Evolutionary conservation across 2,888 invertebrate genomes (phyloP).

Genomic region (Watsonalla binaria): DNA sequence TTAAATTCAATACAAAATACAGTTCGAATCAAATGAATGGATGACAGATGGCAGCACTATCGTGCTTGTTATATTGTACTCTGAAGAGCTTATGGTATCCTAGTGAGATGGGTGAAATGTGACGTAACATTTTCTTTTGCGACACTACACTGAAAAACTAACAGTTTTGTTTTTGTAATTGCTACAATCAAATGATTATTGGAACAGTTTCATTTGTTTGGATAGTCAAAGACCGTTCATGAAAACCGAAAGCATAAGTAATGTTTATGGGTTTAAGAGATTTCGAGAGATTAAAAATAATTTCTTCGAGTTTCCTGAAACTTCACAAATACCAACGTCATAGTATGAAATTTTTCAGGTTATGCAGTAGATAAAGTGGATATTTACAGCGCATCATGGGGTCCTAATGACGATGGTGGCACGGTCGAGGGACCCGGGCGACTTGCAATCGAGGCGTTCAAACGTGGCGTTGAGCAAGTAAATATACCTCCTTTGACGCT

Average conservation of each 20-base stretch:
- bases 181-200: no score
- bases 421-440: constrained; percentile 93
- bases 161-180: no score
- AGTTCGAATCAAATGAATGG: not conserved
- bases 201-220: no score
- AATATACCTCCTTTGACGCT: constrained; percentile 1
- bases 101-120: constrained; percentile 49
- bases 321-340: constrained; percentile 8
- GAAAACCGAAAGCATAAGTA: no score
- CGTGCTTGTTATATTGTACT: not conserved
- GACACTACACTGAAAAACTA: no score
- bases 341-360: constrained; percentile 31
- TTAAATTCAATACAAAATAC: no score
- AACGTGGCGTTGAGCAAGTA: constrained; percentile 86
- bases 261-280: no score
- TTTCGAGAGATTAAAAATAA: not conserved
- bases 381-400: constrained; percentile 96
- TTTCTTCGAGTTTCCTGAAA: constrained; percentile 4
- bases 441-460: constrained; percentile 86
- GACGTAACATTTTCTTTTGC: constrained; percentile 45
- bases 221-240: no score
- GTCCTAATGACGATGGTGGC: constrained; percentile 93
- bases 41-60: not conserved
- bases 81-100: constrained; percentile 24
- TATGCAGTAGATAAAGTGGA: constrained; percentile 89